Evolutionary conservation across 64 coral and sea anemone species (phyloP), one percentile per base, ranked within the genome.

Genomic region (Cladopsammia gracilis): DNA sequence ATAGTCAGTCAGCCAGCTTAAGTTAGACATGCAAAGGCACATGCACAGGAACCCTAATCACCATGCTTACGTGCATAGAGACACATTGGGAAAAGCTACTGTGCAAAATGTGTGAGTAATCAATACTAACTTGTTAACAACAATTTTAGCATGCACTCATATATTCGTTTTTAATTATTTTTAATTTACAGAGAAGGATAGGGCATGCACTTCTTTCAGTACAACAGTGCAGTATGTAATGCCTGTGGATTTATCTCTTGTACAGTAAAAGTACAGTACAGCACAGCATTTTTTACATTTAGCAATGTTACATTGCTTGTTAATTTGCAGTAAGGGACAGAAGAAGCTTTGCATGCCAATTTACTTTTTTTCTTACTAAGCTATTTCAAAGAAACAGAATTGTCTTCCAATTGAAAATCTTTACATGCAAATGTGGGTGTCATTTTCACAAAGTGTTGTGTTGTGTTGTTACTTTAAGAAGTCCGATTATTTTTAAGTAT

Each of bases 1-100:
- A 87, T 90, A 88, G 78, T 74, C 92, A 94, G 92, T 74, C 92
- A 94, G 92, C 88, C 89, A 88, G 84, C 70, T 78, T 72, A 73
- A 74, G 67, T 88, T 73, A 76, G 67, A 82, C 73, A 78, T 69
- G 65, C 89, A 91, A 25, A 47, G 19, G 77, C 77, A 66, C 89
- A 75, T 23, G 70, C 42, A 89, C 46, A 26, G 59, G 60, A n/a
- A 64, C 56, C 22, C 26, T 9, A 46, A 49, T 58, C 42, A 75
- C 19, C 53, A 62, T 51, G 46, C 68, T 83, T 75, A 89, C 56
- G 86, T 6, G 60, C 1, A 75, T 76, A 86, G 52, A 89, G 54
- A 68, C 50, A 69, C 16, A 76, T 34, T 76, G 52, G 49, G 82
- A 68, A 86, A 69, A 59, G 70, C 69, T 65, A 83, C 79, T 83